Conservation (phyloP, 1,140 invertebrate species). For the Trichonephila inaurata region DNA sequence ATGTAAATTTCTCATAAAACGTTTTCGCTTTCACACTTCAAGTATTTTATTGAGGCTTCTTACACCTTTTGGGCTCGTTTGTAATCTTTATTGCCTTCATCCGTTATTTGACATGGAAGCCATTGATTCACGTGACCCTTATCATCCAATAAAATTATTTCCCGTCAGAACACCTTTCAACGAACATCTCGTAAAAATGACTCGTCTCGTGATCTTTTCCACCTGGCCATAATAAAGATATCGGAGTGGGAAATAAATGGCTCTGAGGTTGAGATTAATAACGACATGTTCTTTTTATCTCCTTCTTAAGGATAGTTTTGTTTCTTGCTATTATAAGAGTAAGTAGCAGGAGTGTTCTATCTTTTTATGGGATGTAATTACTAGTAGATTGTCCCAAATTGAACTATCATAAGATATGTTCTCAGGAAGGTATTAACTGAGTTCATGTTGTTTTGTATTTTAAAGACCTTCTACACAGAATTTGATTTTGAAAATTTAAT, state of each 20-base stretch:
- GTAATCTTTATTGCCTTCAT: neutral
- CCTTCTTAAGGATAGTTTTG: neutral
- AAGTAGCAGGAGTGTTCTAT: neutral
- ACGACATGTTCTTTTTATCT: neutral
- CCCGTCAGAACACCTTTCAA: no score
- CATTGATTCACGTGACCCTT: neutral
- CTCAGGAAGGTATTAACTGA: no score
- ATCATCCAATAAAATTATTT: neutral
- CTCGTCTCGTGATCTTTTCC: neutral
- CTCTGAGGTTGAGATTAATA: neutral
- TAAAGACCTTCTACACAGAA: neutral
- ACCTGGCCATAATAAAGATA: neutral
- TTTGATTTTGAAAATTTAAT: no score
- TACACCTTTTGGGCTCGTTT: neutral
- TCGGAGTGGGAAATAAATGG: neutral
- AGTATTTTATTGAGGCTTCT: neutral
- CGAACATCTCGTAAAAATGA: no score
- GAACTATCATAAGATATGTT: no score
- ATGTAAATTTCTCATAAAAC: constrained; percentile 13
- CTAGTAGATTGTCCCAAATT: no score
- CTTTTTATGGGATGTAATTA: neutral
- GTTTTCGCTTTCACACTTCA: neutral
- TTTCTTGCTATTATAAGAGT: neutral
- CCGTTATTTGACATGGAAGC: neutral
- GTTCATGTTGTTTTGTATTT: neutral